Evolutionary conservation across 2,797 vertebrate genomes (phyloP).

Genomic region (Enteromius mattozi): DNA sequence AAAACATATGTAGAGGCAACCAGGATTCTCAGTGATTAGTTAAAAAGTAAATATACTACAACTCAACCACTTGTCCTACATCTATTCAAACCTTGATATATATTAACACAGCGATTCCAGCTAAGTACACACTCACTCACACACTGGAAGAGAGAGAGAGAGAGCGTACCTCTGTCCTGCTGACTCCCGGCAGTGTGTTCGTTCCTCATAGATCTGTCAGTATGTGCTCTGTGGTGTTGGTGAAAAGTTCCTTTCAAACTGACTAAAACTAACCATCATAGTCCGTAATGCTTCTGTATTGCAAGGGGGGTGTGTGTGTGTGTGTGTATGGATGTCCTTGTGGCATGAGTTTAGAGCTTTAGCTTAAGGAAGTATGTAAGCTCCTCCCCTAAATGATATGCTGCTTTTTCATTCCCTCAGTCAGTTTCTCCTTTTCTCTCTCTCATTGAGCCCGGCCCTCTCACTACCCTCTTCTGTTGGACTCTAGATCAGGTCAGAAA

Average conservation of each 20-base stretch:
- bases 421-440: slow-evolving; percentile 20
- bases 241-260: slow-evolving; percentile 3
- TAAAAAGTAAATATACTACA: neutral
- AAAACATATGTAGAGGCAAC: neutral
- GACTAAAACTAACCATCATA: slow-evolving; percentile 33
- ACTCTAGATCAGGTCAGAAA: slow-evolving; percentile 9
- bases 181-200: slow-evolving; percentile 45
- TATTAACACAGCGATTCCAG: neutral
- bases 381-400: slow-evolving; percentile 57
- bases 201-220: slow-evolving; percentile 55
- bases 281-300: slow-evolving; percentile 1
- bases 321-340: slow-evolving; percentile 3
- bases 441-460: slow-evolving; percentile 24
- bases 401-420: slow-evolving; percentile 16
- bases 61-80: neutral
- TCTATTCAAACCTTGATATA: neutral
- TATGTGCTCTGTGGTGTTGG: slow-evolving; percentile 7
- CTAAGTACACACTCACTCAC: neutral
- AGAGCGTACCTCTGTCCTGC: slow-evolving; percentile 55
- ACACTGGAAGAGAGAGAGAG: neutral
- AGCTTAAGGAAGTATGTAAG: slow-evolving; percentile 55
- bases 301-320: neutral
- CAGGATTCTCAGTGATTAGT: neutral
- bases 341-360: slow-evolving; percentile 22
- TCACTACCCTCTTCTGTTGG: neutral